These are phyloP conservation scores for Callocephalon fimbriatum DNA, from an alignment of 2,113 vertebrate species.

Conservation along the genomic window DNA sequence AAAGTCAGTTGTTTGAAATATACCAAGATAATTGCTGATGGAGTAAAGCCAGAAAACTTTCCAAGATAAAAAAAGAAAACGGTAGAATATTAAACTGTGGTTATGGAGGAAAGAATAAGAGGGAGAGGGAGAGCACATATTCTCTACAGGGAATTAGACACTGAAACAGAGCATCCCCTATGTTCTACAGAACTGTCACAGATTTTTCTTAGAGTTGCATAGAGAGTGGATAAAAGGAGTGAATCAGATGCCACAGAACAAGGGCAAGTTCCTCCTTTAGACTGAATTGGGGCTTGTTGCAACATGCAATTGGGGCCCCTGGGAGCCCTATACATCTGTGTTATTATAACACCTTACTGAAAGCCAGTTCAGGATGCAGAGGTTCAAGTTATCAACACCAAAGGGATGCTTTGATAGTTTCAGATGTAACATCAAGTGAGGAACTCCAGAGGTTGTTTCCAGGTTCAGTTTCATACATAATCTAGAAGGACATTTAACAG, in stretches of 20 bases:
- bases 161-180: background rate
- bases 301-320: background rate
- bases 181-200: background rate
- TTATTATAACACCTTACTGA: background rate
- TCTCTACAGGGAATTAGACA: background rate
- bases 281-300: background rate
- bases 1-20: conserved; percentile 2
- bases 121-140: rapidly evolving
- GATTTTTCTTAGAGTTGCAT: background rate
- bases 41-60: background rate
- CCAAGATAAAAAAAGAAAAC: background rate
- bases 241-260: background rate
- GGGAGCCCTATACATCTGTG: background rate
- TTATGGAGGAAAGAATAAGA: background rate
- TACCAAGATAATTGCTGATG: background rate
- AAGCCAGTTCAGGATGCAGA: background rate
- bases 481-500: background rate
- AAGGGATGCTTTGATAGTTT: background rate
- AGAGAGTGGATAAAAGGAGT: background rate
- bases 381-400: background rate
- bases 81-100: background rate
- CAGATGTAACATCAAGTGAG: background rate
- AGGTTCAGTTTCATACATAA: background rate
- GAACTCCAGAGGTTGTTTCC: background rate
- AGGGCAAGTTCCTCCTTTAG: background rate